Evolutionary conservation across 2,113 vertebrate species (phyloP).

Genomic region (Barnardius zonarius): DNA sequence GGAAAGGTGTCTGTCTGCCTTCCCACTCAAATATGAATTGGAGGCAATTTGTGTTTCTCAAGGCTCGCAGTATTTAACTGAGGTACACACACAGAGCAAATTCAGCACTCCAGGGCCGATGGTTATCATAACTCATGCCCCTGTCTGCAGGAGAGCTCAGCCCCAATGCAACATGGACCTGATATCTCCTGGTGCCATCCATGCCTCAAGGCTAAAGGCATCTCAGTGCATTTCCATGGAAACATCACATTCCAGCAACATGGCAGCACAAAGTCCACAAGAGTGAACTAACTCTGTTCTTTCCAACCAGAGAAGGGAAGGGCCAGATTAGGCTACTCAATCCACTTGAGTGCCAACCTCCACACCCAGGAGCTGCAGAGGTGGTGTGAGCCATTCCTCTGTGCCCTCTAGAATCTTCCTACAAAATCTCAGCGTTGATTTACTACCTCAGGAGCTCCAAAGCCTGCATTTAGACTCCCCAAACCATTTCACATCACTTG

Average conservation of each 20-base stretch:
- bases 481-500: not conserved
- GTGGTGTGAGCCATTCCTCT: not conserved
- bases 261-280: not conserved
- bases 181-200: not conserved
- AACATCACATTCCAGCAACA: not conserved
- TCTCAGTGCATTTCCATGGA: not conserved
- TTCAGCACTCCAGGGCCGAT: not conserved
- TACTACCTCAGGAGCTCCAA: not conserved
- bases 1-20: not conserved
- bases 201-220: not conserved
- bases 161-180: not conserved
- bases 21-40: not conserved
- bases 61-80: not conserved
- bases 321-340: not conserved
- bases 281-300: not conserved
- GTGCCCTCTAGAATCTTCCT: not conserved
- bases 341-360: not conserved
- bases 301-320: not conserved
- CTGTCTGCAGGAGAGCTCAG: not conserved
- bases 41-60: not conserved
- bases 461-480: not conserved
- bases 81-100: not conserved
- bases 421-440: not conserved
- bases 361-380: not conserved
- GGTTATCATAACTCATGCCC: not conserved